Base-by-base conservation (phyloP, 2,113 vertebrate genomes). In the Haemorhous mexicanus region DNA sequence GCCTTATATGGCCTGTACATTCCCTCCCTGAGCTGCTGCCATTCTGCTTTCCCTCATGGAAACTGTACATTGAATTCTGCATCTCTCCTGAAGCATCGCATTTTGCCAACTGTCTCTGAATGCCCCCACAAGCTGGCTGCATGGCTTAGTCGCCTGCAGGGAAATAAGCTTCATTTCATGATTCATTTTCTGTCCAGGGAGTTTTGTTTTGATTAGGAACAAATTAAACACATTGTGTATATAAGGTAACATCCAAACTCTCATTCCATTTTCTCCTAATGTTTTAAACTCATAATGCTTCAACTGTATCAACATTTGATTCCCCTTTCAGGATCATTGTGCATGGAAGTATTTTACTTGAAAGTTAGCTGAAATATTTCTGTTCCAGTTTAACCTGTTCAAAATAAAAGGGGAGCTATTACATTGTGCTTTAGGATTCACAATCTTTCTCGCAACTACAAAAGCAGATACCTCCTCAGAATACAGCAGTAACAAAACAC, bases 1-100 rank as follows among this genome's bases (percentile, higher is more conserved):
- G 76, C 92, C 94, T 96, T 97, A 90, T 93, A 96, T 92, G 88
- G 93, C 88, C 88, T 96, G 90, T 92, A 94, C 41, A 64, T 92
- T 92, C 72, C 59, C 52, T 77, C 85, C 47, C 66, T 84, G 88
- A 94, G 90, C 76, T 90, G 83, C 88, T 96, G 92, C 90, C 79
- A 84, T 93, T 77, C 92, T 70, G 44, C 82, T 44, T 95, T 94
- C 90, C 52, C 76, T 93, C 64, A 53, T 44, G 46, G 76, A 93
- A 85, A 92, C 76, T 61, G n/a, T 49, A 61, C 14, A 1, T 64
- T 59, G 61, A 68, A 88, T 86, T 92, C 61, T 90, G 73, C 32
- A 87, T 94, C 83, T 68, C 64, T 96, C 52, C 73, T 84, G 64
- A 78, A 96, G 76, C 76, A 92, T 92, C 90, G 78, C 61, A 81